phyloP scores from a whole-genome alignment of 2,888 invertebrate species.

The Aleiodes leptofemur region DNA sequence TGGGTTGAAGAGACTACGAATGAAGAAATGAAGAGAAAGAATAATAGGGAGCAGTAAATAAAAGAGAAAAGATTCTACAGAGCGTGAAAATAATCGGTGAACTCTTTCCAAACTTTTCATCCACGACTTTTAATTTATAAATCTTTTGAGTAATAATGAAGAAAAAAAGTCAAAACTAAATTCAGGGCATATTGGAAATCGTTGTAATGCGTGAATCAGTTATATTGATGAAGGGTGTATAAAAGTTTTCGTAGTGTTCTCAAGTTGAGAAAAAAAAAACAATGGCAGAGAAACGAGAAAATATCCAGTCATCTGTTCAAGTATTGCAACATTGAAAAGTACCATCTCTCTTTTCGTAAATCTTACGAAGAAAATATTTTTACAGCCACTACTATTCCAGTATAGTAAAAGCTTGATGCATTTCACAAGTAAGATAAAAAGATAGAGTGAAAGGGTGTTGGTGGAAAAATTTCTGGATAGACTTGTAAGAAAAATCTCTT shows the following conservation, averaged over 20 bases:
- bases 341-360: conserved; percentile 6
- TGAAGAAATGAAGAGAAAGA: not conserved
- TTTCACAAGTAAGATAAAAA: conserved; percentile 16
- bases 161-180: not conserved
- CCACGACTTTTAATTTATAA: no score
- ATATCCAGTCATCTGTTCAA: conserved; percentile 3
- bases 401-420: conserved; percentile 17
- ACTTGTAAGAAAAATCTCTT: conserved; percentile 38
- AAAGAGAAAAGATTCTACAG: not conserved
- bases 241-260: no score
- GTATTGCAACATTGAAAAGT: conserved; percentile 23
- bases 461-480: conserved; percentile 11
- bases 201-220: not conserved
- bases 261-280: not conserved
- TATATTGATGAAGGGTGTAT: not conserved
- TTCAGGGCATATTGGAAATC: not conserved
- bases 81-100: no score
- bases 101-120: no score
- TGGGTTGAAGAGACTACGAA: not conserved
- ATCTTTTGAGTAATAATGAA: no score
- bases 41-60: not conserved
- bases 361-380: conserved; percentile 29
- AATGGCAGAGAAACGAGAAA: not conserved
- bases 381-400: conserved; percentile 5
- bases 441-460: not conserved